Evolutionary conservation across 2,888 invertebrate genomes (phyloP), one percentile per base, ranked within the genome.

Genomic region (Lymantria monacha): DNA sequence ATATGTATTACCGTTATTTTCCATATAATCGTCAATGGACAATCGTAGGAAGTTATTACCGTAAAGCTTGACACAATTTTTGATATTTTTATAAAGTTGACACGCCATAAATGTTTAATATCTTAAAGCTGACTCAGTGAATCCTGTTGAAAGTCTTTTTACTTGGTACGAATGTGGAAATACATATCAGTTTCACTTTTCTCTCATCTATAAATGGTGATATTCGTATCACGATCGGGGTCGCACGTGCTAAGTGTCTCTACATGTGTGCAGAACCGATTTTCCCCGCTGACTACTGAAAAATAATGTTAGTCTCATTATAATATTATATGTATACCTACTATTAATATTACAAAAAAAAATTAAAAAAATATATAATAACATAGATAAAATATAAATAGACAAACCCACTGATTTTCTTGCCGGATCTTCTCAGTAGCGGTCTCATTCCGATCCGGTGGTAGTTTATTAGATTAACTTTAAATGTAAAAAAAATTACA

Each of bases 161-260:
- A 77, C 76, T 81, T 74, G 72, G 75, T 74, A 75, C 73, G 64
- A 72, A 66, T 69, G 72, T 72, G 74, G 76, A 76, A 83, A 74
- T 69, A 75, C 74, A 76, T 81, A 88, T 86, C 85, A 86, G 84
- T 88, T 90, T 90, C 88, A 88, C 90, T 90, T 91, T 86, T 89
- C 85, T 76, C 82, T 80, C 81, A 79, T 83, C 80, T 83, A 75
- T 74, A 76, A 74, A 79, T 75, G 79, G 80, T 74, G 73, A 79
- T 82, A 90, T 88, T 87, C 88, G 72, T 73, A 76, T 81, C 90
- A 90, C 90, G 90, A 90, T 84, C 70, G 80, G 62, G 87, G 87
- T 71, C 85, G 81, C 81, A 80, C 88, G 86, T 87, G 87, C 76
- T 75, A 73, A 76, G 76, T 74, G 76, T 72, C 78, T 71, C 62